These are phyloP conservation scores for Nesometra sesokonis DNA, from an alignment of 35 echinoderm and acorn worm species.

Conservation along the genomic window DNA sequence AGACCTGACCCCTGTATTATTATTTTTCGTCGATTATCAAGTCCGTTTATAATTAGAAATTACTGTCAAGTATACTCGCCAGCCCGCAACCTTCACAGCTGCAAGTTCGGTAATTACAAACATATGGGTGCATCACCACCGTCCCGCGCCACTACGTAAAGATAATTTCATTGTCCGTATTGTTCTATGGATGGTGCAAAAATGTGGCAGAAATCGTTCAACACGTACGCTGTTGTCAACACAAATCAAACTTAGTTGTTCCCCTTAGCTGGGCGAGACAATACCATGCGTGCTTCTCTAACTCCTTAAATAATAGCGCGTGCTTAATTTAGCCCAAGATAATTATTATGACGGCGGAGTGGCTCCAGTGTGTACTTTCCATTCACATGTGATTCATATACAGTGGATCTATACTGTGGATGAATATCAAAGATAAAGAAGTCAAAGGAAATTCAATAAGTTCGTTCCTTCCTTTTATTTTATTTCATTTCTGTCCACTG, in stretches of 20 bases:
- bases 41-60: neutral
- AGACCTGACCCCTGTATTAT: neutral
- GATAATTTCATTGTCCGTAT: neutral
- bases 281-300: neutral
- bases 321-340: neutral
- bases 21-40: neutral
- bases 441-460: neutral
- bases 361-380: neutral
- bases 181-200: neutral
- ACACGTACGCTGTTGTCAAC: neutral
- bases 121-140: neutral
- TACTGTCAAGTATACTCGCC: neutral
- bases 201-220: neutral
- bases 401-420: neutral
- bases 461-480: neutral
- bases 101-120: neutral
- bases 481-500: neutral
- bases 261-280: neutral
- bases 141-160: neutral
- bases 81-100: neutral
- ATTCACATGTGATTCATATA: neutral
- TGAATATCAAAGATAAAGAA: neutral
- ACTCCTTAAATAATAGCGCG: neutral
- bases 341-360: neutral
- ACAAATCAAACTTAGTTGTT: neutral